Base-by-base conservation (phyloP, 2,113 vertebrate genomes). In the Procavia capensis region DNA sequence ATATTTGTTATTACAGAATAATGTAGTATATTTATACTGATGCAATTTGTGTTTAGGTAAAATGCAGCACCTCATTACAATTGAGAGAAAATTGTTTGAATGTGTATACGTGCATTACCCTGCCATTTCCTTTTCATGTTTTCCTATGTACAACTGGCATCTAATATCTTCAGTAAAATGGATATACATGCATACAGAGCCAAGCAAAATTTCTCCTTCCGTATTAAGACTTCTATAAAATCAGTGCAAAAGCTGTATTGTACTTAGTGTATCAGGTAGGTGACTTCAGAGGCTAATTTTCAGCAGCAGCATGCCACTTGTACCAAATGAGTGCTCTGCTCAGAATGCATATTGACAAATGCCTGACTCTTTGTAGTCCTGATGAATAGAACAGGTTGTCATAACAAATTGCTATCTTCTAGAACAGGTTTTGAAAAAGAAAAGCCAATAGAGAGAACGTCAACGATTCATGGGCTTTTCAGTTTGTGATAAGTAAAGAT, bases 391-490 rank as follows among this genome's bases (percentile, higher is more conserved):
- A 76, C 95, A 95, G 74, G 36, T 95, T 98, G 96, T 98, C 98
- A 98, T 97, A 98, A 98, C 92, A 98, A 98, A 98, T 94, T 94
- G 95, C 94, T 97, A 54, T 96, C 64, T 92, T 98, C 90, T 93
- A 83, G 92, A 98, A 85, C 95, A 97, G 96, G 96, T 96, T 98
- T 79, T 57, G 91, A 75, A 82, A 93, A 91, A 74, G 94, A 96
- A 95, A 95, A 93, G 75, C 41, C 97, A 88, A 96, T 66, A 83
- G 39, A 63, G 36, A 95, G 36, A 95, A 93, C 47, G 81, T 84
- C 93, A 92, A 75, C 16, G 47, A 93, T 88, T 95, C 50, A 78
- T 96, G 94, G 95, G 54, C 41, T 96, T 93, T 94, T 91, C 61
- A 74, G 92, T 92, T 74, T 61, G 41, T 36, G 1, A 83, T 97